phyloP scores from a whole-genome alignment of 2,888 invertebrate genomes.

The Serripes groenlandicus region DNA sequence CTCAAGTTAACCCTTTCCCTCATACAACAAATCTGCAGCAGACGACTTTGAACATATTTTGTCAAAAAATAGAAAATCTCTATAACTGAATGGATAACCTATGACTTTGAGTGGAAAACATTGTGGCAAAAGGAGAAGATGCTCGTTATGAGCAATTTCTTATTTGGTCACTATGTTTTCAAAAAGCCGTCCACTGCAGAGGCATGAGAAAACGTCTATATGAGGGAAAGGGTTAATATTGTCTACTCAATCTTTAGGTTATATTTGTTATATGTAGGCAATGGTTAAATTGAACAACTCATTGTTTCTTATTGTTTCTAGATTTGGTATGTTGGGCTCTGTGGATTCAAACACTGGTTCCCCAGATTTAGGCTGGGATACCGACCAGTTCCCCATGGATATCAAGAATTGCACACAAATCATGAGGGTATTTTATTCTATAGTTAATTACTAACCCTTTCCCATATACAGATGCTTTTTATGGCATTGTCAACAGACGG shows the following conservation, averaged over 20 bases:
- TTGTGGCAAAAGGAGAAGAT: background rate
- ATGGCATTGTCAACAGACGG: background rate
- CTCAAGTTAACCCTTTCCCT: too few relatives aligned
- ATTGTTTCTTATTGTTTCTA: too few relatives aligned
- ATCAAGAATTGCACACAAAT: slow-evolving; percentile 88
- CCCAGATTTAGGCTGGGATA: slow-evolving; percentile 87
- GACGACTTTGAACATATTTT: background rate
- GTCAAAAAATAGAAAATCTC: background rate
- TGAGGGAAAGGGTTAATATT: background rate
- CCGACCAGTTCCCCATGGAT: slow-evolving; percentile 88
- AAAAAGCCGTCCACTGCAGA: background rate
- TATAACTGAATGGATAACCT: background rate
- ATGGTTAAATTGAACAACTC: background rate
- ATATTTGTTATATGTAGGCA: background rate
- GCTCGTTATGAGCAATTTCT: background rate
- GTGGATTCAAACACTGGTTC: slow-evolving; percentile 88
- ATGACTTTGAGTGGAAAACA: background rate
- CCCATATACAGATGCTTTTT: background rate
- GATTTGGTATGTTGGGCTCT: slow-evolving; percentile 89
- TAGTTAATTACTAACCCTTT: background rate
- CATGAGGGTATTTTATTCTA: slow-evolving; percentile 87
- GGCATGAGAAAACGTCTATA: background rate
- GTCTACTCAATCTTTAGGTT: too few relatives aligned
- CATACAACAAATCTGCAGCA: background rate
- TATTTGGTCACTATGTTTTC: background rate